Evolutionary conservation across 2,113 vertebrate species (phyloP).

Genomic region (Donacobius atricapilla): DNA sequence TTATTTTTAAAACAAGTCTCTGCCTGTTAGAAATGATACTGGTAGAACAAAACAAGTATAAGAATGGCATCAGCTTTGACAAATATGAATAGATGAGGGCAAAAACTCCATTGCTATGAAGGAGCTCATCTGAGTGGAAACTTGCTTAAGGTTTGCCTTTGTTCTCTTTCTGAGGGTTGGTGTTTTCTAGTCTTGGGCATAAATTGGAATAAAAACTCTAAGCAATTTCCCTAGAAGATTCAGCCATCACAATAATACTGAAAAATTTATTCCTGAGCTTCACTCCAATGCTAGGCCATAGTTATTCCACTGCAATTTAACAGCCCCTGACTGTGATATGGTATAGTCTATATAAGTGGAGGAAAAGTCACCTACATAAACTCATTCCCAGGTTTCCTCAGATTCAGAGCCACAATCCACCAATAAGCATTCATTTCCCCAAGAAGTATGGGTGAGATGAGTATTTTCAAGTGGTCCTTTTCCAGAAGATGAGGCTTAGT

Average conservation of each 20-base stretch:
- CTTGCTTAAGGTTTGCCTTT: background rate
- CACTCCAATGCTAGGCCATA: background rate
- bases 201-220: background rate
- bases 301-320: background rate
- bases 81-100: background rate
- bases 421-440: background rate
- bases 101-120: background rate
- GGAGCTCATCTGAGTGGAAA: accelerated
- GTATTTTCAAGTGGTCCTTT: background rate
- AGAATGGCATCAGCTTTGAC: background rate
- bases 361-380: background rate
- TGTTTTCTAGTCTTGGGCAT: background rate
- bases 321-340: background rate
- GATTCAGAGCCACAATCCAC: background rate
- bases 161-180: background rate
- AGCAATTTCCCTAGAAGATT: background rate
- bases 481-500: background rate
- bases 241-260: background rate
- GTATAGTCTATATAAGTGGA: background rate
- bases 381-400: background rate
- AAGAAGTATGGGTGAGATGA: background rate
- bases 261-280: background rate
- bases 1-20: background rate
- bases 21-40: background rate
- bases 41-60: background rate